phyloP scores from a whole-genome alignment of 2,797 vertebrate species.

The Mycteria americana region DNA sequence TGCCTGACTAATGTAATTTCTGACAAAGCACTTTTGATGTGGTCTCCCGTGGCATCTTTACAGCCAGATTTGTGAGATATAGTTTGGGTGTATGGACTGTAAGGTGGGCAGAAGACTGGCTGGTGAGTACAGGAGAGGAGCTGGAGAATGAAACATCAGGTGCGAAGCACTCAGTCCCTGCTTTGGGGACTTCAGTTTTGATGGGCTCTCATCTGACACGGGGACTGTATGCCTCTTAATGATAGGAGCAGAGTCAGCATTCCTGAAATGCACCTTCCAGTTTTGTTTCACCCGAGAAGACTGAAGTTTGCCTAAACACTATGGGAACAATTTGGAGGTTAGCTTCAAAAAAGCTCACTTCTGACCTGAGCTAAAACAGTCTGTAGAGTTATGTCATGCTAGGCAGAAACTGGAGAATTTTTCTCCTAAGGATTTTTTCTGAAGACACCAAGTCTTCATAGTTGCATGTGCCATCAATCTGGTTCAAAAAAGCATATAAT shows the following conservation, averaged over 20 bases:
- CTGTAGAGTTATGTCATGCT: background rate
- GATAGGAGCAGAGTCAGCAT: background rate
- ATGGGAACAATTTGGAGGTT: background rate
- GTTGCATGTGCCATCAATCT: background rate
- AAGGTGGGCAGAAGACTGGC: background rate
- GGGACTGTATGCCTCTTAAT: background rate
- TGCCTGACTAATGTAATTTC: background rate
- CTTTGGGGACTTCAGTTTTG: background rate
- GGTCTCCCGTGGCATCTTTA: background rate
- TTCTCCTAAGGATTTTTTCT: background rate
- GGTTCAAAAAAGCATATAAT: background rate
- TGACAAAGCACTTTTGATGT: background rate
- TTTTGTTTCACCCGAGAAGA: background rate
- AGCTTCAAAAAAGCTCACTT: background rate
- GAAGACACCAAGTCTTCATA: background rate
- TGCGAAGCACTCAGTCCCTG: background rate
- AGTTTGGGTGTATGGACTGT: background rate
- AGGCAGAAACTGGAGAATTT: background rate
- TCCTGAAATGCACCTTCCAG: background rate
- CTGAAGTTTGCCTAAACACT: background rate
- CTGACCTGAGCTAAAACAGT: background rate
- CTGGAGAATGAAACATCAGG: background rate
- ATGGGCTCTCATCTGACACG: background rate
- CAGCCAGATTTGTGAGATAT: background rate
- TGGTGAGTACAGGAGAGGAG: background rate